Conservation (phyloP, 2,113 vertebrate species). For the Dromaius novaehollandiae region DNA sequence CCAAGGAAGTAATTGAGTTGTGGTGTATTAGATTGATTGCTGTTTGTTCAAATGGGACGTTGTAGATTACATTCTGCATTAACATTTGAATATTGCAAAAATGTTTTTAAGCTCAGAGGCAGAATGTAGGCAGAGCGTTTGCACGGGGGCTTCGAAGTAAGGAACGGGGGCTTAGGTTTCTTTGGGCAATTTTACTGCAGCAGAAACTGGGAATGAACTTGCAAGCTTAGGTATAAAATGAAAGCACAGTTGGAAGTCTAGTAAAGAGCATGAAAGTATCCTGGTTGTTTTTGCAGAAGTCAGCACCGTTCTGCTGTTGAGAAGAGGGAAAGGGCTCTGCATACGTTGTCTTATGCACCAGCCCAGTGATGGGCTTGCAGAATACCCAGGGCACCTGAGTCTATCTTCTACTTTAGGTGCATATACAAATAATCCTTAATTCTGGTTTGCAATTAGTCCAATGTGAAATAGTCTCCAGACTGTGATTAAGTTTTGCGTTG, state of each 20-base stretch:
- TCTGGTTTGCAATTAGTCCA: neutral
- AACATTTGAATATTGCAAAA: neutral
- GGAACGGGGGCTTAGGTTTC: neutral
- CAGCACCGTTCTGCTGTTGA: neutral
- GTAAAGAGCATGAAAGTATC: neutral
- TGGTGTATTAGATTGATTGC: constrained; percentile 27
- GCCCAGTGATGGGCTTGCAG: neutral
- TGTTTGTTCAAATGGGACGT: constrained; percentile 32
- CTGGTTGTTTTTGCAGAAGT: neutral
- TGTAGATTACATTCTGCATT: neutral
- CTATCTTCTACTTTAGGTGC: neutral
- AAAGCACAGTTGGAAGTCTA: neutral
- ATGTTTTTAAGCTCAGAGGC: neutral
- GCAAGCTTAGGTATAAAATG: neutral
- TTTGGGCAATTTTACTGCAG: neutral
- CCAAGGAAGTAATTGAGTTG: constrained; percentile 27
- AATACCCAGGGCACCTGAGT: neutral
- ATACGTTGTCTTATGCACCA: too few species aligned
- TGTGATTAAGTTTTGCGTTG: neutral
- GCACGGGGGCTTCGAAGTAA: neutral
- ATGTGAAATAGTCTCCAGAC: neutral
- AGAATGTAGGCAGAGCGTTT: neutral
- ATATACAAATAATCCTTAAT: neutral
- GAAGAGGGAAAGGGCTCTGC: neutral
- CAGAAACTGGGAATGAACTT: neutral